Evolutionary conservation across 2,113 vertebrate genomes (phyloP), one percentile per base, ranked within the genome.

Genomic region (Stegostoma tigrinum): DNA sequence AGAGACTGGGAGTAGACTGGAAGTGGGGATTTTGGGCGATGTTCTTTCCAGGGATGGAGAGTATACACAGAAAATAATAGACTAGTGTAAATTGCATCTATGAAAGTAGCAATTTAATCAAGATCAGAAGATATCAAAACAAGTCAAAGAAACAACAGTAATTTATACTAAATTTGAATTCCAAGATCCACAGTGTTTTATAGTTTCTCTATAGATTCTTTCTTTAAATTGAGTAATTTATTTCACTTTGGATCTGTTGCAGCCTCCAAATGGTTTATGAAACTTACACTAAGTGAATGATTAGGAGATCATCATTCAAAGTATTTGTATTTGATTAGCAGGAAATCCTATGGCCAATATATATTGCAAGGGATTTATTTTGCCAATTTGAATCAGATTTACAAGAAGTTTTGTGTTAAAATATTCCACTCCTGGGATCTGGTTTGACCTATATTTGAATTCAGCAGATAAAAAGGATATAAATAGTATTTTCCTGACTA

Each of bases 361-460:
- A 67, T 38, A 93, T 93, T 66, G 89, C n/a, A 38, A 38, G 34
- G 89, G 17, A 93, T 93, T 93, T 66, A 66, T 93, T 93, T 67
- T 93, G 61, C 64, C 89, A 93, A 93, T 66, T 93, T 93, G 61
- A 93, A 38, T 34, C 89, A 93, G 61, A 67, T 93, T 93, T 93
- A 93, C 89, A 93, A 93, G 61, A 93, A 93, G 89, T 19, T 93
- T 66, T 93, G 61, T 93, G 61, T 93, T 93, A 93, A 93, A 66
- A 93, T 93, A 93, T 64, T 67, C 89, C 61, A 67, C 89, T 66
- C 61, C 21, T 93, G 89, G 89, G 89, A 93, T 67, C 34, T 93
- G 89, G 55, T 67, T 38, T 93, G 89, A 93, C 89, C 61, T 93
- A 21, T 17, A 42, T 95, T 95, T 70, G 66, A 95, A 95, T 95